Evolutionary conservation across 2,797 vertebrate genomes (phyloP), one percentile per base, ranked within the genome.

Genomic region (Fistularia tabacaria): DNA sequence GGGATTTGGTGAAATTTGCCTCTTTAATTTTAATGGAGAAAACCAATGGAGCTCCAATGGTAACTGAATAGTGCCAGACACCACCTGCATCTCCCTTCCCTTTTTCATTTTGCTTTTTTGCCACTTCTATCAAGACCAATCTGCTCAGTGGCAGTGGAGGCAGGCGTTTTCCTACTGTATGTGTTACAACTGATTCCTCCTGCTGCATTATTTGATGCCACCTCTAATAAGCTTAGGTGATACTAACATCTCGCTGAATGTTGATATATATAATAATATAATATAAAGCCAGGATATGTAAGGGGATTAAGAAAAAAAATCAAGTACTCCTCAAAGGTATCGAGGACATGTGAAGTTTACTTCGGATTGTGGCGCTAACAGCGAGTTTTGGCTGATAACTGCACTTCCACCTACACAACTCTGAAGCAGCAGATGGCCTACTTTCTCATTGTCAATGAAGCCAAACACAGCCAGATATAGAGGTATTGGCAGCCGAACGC

Each of bases 1-100:
- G 78, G 74, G 64, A 68, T 58, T 62, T 74, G 79, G 75, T 75
- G 79, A 78, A 85, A 85, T 83, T 79, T 81, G 74, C 81, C 80
- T 86, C 73, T 85, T 82, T 87, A 83, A 86, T 87, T 86, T 86
- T 75, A 85, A 80, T 7, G 12, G 68, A 67, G 69, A 71, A 84
- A 84, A 87, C 80, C 74, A 86, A 86, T 85, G 73, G 60, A 59
- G 78, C 71, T 71, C 76, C 73, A 79, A 83, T 82, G 80, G 81
- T 87, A 87, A 88, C 85, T 87, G 85, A 87, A 88, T 83, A 77
- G 79, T 82, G 78, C 66, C 77, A 83, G 85, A 84, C 78, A 76
- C 77, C 85, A 87, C 82, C 85, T 87, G 86, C 77, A 77, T 84
- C 77, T 81, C 49, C 46, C 59, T 44, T 54, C 63, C 51, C 59